phyloP scores from a whole-genome alignment of 35 echinoderm and acorn worm species.

The Nesometra sesokonis region DNA sequence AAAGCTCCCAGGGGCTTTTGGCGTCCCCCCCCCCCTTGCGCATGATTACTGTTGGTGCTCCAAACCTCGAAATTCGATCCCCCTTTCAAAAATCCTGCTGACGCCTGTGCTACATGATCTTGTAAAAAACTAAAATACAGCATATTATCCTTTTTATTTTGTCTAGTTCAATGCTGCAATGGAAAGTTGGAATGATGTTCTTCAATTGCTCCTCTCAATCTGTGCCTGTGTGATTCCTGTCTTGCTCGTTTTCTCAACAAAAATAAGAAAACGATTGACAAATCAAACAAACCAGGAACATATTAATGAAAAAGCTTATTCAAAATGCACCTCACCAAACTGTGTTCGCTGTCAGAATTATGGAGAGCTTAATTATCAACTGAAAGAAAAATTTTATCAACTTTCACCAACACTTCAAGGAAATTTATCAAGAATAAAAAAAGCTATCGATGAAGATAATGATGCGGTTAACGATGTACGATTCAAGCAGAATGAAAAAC shows the following conservation, averaged over 20 bases:
- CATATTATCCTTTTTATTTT: too few relatives aligned
- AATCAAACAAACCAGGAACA: neutral
- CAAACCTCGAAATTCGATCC: too few relatives aligned
- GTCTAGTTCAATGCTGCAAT: too few relatives aligned
- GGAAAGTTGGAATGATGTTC: too few relatives aligned
- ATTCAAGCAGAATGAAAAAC: neutral
- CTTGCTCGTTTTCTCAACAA: neutral
- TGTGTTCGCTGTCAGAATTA: conserved; percentile 44
- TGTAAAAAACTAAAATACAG: too few relatives aligned
- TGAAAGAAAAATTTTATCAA: neutral
- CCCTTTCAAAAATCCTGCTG: too few relatives aligned
- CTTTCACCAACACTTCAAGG: neutral
- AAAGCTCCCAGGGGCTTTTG: too few relatives aligned
- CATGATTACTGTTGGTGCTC: too few relatives aligned
- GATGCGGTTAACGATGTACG: neutral
- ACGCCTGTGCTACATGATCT: too few relatives aligned
- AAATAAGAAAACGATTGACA: too few relatives aligned
- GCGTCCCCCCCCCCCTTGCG: too few relatives aligned
- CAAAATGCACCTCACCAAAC: conserved; percentile 19
- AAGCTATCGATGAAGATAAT: neutral
- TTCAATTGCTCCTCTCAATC: too few relatives aligned
- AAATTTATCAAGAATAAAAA: neutral
- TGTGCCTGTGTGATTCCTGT: neutral
- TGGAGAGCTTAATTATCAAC: neutral
- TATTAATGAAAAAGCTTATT: neutral